A percentile compares a stretch with the other conserved stretches of the same genome.
These are phyloP conservation scores for Eremobia ochroleuca DNA, from an alignment of 2,888 invertebrate genomes.

Conservation along the genomic window DNA sequence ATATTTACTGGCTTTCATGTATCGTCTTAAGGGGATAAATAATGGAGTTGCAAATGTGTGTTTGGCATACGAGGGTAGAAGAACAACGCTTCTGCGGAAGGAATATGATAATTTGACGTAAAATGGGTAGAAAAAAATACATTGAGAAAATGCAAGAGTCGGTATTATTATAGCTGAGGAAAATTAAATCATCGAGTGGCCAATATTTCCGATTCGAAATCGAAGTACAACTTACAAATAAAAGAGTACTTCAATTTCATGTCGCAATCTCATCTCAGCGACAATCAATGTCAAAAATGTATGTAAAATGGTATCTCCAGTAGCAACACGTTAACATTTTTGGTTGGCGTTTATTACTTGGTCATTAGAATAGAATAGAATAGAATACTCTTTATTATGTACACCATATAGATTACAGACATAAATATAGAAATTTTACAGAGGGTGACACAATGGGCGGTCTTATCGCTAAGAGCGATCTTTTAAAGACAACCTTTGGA, in stretches of 20 bases:
- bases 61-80: conserved; percentile 75
- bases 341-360: conserved; percentile 34
- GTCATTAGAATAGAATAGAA: too few relatives aligned
- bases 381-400: too few relatives aligned
- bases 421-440: too few relatives aligned
- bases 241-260: background rate
- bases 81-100: conserved; percentile 71
- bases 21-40: conserved; percentile 85
- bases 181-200: conserved; percentile 4
- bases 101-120: conserved; percentile 79
- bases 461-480: too few relatives aligned
- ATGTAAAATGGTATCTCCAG: background rate
- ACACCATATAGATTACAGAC: too few relatives aligned
- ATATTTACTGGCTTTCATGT: conserved; percentile 83
- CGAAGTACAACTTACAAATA: background rate
- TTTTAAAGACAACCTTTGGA: too few relatives aligned
- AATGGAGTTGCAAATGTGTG: conserved; percentile 83
- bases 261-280: background rate
- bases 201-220: conserved; percentile 1
- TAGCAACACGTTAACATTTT: background rate
- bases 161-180: conserved; percentile 4
- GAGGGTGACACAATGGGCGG: too few relatives aligned
- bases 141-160: conserved; percentile 44
- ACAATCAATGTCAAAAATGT: background rate
- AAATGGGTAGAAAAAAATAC: conserved; percentile 68